phyloP scores from a whole-genome alignment of 2,113 vertebrate species.

The Serilophus lunatus region DNA sequence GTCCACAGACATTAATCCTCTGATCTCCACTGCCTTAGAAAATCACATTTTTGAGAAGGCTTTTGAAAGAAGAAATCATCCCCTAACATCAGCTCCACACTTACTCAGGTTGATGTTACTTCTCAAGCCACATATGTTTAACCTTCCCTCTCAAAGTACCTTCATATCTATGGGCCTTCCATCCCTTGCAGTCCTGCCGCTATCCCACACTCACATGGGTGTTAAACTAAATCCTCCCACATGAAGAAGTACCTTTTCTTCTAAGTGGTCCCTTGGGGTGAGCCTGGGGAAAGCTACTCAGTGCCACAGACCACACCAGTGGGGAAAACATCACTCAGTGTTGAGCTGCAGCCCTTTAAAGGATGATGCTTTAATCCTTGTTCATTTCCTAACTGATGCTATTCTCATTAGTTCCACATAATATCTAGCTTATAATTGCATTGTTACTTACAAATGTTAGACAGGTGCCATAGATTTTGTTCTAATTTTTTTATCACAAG shows the following conservation, averaged over 20 bases:
- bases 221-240: neutral
- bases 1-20: neutral
- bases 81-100: neutral
- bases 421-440: neutral
- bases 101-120: neutral
- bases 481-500: neutral
- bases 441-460: neutral
- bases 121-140: neutral
- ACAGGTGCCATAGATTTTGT: neutral
- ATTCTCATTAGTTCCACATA: neutral
- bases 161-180: neutral
- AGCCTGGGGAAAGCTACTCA: rapidly evolving
- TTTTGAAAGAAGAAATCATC: neutral
- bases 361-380: neutral
- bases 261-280: rapidly evolving
- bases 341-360: neutral
- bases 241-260: neutral
- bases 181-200: neutral
- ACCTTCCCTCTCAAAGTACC: neutral
- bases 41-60: neutral
- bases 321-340: neutral
- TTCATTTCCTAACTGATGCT: neutral
- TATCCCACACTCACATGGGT: rapidly evolving
- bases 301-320: neutral
- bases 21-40: neutral